Evolutionary conservation across 2,888 invertebrate genomes (phyloP), one percentile per base, ranked within the genome.

Genomic region (Pristionchus mayeri): DNA sequence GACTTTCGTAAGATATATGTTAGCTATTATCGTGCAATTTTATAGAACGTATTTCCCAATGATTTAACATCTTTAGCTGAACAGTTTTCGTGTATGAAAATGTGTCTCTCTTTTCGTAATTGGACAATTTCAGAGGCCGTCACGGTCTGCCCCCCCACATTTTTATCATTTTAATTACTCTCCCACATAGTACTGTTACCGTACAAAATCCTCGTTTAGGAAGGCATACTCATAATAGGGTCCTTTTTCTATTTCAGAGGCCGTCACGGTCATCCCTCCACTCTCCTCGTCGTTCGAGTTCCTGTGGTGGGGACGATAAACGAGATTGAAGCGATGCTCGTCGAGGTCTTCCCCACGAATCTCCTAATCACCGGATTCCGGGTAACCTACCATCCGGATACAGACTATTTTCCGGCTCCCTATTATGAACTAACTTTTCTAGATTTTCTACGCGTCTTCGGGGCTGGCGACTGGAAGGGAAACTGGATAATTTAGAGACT

Each of bases 331-430:
- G 67, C 34, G 37, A 67, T 67, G 67, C n/a, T 67, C 0, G 37
- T 37, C 21, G 67, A 67, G n/a, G 67, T 67, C 67, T 67, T 67
- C 11, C 67, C 67, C 21, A 67, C 67, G 37, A 67, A 67, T 54
- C 54, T 54, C n/a, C 54, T 54, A 16, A 54, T 54, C 7, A 54
- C 54, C 44, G 44, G 44, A 44, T 44, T 44, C 60, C 60, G 60
- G 60, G 60, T 60, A 60, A 60, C 44, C 44, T 9, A 30, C 57
- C n/a, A n/a, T n/a, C n/a, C n/a, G n/a, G n/a, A n/a, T n/a, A n/a
- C n/a, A n/a, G n/a, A n/a, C 9, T 54, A 13, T 54, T 54, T 54
- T n/a, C 54, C 16, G 60, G 60, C 11, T 60, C 27, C 13, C 27
- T n/a, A n/a, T n/a, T 24, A 60, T 3, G 24, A 54, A n/a, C 57